Base-by-base conservation (phyloP, 2,113 vertebrate genomes). In the Pseudopodoces humilis region DNA sequence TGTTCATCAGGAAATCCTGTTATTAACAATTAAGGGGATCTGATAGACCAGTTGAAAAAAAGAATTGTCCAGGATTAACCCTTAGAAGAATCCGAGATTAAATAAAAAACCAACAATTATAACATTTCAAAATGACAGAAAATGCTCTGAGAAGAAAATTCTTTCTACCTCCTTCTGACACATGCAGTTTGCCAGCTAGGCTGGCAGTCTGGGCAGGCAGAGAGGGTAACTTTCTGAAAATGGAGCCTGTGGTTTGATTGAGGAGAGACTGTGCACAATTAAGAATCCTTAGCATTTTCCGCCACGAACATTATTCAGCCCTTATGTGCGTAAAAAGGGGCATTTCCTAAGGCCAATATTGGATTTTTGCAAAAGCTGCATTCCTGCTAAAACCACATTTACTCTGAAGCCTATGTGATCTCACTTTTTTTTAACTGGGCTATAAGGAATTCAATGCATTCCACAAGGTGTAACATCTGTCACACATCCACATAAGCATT, bases 371-470 rank as follows among this genome's bases (percentile, higher is more conserved):
- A 80, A n/a, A 30, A 77, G 18, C n/a, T 77, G 46, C 43, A 83
- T 89, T 92, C 71, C 55, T 95, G 19, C 60, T 83, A 85, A 88
- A 93, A 58, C 69, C 35, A 81, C 39, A 13, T 27, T 94, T 86
- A 62, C 71, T 83, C 88, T 39, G 63, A 68, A 87, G 71, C 58
- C 77, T 83, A 33, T 15, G 9, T 83, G 82, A 89, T 82, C 65
- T 88, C 62, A 6, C 62, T 90, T 43, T 79, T 97, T 97, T 97
- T 88, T 88, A 69, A 53, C 65, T 95, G 88, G 88, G 31, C 86
- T 95, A 24, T 56, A 75, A 93, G 81, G 65, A 97, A 96, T 94
- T 90, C 82, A 95, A 21, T 76, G 70, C 59, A 88, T 33, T 91
- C 28, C 8, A 82, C 75, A 88, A 89, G 64, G 46, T 94, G 55